Percentiles rank a stretch among this genome's conserved stretches.
phyloP scores from a whole-genome alignment of 2,113 vertebrate species.

The Microcebus ravelobensis region DNA sequence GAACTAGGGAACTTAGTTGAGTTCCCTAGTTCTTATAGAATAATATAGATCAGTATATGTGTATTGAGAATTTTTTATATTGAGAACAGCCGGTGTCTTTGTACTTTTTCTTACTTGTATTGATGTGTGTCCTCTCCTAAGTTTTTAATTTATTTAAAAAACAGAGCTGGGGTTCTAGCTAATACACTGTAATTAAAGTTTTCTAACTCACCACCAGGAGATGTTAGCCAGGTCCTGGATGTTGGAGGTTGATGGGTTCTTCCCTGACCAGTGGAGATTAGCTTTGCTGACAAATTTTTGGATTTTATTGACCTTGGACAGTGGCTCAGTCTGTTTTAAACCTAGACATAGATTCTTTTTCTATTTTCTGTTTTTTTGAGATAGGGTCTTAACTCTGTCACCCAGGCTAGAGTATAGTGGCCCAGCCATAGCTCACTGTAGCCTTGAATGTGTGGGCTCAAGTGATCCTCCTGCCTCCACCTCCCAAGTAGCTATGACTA shows the following conservation, averaged over 20 bases:
- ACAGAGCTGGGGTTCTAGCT: neutral
- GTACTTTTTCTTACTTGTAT: neutral
- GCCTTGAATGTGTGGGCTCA: no score
- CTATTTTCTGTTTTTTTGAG: no score
- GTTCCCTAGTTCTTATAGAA: neutral
- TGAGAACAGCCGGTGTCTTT: neutral
- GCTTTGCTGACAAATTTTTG: neutral
- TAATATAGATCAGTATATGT: neutral
- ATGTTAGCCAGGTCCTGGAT: neutral
- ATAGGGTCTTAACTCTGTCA: no score
- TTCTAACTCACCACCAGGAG: no score
- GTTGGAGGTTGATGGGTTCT: neutral
- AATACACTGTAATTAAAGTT: neutral
- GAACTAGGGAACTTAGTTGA: neutral
- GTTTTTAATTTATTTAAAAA: neutral
- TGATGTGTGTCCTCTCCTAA: neutral
- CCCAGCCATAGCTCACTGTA: no score
- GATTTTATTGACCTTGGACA: neutral
- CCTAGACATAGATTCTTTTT: neutral
- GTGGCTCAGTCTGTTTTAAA: neutral
- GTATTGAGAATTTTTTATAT: neutral
- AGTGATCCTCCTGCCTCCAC: no score
- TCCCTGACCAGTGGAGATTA: neutral
- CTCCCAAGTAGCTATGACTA: no score
- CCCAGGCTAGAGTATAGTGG: no score